Percentiles rank a stretch among this genome's conserved stretches.
Conservation (phyloP, 2,888 invertebrate species). For the Archips xylosteana region DNA sequence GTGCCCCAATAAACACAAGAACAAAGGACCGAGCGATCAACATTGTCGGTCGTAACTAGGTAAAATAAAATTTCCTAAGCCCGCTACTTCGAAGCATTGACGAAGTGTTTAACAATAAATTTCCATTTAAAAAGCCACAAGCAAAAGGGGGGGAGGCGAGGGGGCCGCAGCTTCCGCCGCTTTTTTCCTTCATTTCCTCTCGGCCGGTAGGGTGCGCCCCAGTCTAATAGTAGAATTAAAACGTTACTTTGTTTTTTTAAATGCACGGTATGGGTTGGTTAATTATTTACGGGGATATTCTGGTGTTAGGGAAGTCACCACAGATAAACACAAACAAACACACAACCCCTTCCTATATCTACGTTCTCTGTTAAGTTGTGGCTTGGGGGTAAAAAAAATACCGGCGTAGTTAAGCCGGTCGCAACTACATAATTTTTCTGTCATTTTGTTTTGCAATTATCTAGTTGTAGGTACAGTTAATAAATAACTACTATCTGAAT, state of each 20-base stretch:
- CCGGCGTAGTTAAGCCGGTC: too few species aligned
- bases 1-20: constrained; percentile 5
- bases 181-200: constrained; percentile 85
- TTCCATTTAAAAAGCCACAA: constrained; percentile 85
- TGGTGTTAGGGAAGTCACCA: neutral
- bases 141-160: constrained; percentile 54
- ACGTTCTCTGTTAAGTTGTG: too few species aligned
- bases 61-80: constrained; percentile 70
- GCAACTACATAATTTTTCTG: too few species aligned
- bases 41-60: constrained; percentile 25
- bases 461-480: too few species aligned
- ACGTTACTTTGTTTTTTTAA: constrained; percentile 65
- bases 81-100: constrained; percentile 70
- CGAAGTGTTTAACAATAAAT: constrained; percentile 85
- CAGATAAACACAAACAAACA: too few species aligned
- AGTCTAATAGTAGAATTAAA: constrained; percentile 70
- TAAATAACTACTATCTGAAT: too few species aligned
- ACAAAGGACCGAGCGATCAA: constrained; percentile 12
- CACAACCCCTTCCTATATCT: too few species aligned
- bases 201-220: constrained; percentile 76
- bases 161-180: constrained; percentile 76
- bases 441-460: too few species aligned
- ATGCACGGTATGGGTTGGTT: constrained; percentile 31
- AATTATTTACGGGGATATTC: constrained; percentile 24
- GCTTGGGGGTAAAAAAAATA: too few species aligned